These are phyloP conservation scores for Chouioia cunea DNA, from an alignment of 2,888 invertebrate species.

Conservation along the genomic window DNA sequence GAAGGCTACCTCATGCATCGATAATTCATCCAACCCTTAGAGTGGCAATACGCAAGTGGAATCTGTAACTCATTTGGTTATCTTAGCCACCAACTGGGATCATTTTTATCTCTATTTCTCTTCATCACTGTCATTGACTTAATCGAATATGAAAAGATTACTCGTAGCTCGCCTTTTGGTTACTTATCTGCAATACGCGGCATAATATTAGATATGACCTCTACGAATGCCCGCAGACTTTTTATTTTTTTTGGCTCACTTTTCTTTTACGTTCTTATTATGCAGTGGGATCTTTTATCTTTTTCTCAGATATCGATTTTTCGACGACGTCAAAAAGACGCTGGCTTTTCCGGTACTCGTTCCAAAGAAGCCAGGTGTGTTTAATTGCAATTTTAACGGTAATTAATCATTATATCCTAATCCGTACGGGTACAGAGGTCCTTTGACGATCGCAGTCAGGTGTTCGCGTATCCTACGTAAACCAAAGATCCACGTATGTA, in stretches of 20 bases:
- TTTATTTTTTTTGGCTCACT: background rate
- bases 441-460: too few species aligned
- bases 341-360: background rate
- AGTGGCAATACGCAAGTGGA: slow-evolving; percentile 50
- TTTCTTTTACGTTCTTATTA: background rate
- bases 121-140: too few species aligned
- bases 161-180: too few species aligned
- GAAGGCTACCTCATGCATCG: slow-evolving; percentile 54
- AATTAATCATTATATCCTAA: too few species aligned
- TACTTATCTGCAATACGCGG: background rate
- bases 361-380: too few species aligned
- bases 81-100: slow-evolving; percentile 25
- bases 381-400: too few species aligned
- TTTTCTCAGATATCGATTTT: slow-evolving; percentile 18
- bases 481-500: too few species aligned
- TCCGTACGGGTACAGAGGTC: too few species aligned
- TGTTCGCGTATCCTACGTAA: too few species aligned
- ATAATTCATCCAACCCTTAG: slow-evolving; percentile 55
- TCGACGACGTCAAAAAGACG: slow-evolving; percentile 1
- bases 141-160: slow-evolving; percentile 31
- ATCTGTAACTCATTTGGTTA: slow-evolving; percentile 50
- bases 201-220: slow-evolving; percentile 28
- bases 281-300: background rate
- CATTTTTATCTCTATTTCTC: slow-evolving; percentile 27
- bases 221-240: background rate